Evolutionary conservation across 2,888 invertebrate species (phyloP).

Genomic region (Craniophora ligustri): DNA sequence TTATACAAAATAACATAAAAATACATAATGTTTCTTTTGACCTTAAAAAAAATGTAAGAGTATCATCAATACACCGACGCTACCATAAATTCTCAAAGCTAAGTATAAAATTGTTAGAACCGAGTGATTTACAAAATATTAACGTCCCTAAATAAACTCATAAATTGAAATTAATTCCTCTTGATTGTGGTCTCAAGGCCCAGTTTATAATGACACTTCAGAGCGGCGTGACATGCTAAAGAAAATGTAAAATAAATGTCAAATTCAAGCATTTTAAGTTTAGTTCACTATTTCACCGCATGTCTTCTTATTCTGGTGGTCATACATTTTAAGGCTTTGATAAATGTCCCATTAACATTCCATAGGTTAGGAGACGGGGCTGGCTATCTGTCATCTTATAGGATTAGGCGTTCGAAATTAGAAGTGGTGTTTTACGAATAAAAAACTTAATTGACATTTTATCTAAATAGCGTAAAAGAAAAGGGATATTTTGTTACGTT

Average conservation of each 20-base stretch:
- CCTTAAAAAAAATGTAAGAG: constrained; percentile 28
- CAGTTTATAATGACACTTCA: constrained; percentile 2
- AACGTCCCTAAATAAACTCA: constrained; percentile 55
- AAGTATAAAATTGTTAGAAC: constrained; percentile 34
- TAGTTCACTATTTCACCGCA: not conserved
- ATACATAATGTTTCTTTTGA: constrained; percentile 30
- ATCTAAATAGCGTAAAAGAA: constrained; percentile 47
- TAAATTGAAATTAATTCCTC: constrained; percentile 71
- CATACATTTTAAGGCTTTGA: constrained; percentile 64
- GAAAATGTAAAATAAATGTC: not conserved
- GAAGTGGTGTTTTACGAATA: constrained; percentile 45
- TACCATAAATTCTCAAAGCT: constrained; percentile 37
- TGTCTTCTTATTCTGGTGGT: constrained; percentile 16
- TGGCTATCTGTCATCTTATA: constrained; percentile 67
- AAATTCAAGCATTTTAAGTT: not conserved
- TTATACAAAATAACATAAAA: constrained; percentile 1
- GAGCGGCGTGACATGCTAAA: not conserved
- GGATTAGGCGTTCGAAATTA: constrained; percentile 59
- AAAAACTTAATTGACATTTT: constrained; percentile 53
- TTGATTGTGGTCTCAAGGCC: constrained; percentile 19
- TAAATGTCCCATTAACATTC: constrained; percentile 84
- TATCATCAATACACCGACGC: constrained; percentile 27
- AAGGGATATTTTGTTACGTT: constrained; percentile 5
- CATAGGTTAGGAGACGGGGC: constrained; percentile 52
- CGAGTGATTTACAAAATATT: constrained; percentile 44